Conservation (phyloP, 2,888 invertebrate species). For the Thereva unica region DNA sequence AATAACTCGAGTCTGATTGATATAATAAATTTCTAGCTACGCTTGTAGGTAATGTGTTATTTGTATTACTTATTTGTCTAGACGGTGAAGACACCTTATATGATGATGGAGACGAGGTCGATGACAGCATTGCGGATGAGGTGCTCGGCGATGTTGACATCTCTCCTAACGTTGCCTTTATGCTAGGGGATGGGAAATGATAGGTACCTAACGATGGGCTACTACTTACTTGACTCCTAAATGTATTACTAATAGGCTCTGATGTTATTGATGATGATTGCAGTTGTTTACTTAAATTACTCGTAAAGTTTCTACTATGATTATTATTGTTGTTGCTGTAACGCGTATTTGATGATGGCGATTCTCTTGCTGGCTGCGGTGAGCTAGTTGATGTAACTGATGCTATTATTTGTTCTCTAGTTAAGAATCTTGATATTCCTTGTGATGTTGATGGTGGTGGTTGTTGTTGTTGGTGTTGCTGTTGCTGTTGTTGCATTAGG, state of each 20-base stretch:
- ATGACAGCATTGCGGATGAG: constrained; percentile 36
- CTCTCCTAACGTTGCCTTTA: constrained; percentile 38
- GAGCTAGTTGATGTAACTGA: constrained; percentile 49
- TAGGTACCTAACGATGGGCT: constrained; percentile 44
- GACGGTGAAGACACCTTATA: constrained; percentile 50
- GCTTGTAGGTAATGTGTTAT: constrained; percentile 46
- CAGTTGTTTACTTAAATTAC: constrained; percentile 40
- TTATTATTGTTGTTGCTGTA: constrained; percentile 39
- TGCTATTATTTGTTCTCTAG: constrained; percentile 55
- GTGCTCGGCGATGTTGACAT: constrained; percentile 42
- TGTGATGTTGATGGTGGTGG: constrained; percentile 57
- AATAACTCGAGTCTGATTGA: constrained; percentile 52
- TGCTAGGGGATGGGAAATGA: constrained; percentile 43
- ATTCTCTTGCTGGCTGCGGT: constrained; percentile 47
- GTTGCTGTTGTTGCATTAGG: constrained; percentile 43
- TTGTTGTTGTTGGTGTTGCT: constrained; percentile 51
- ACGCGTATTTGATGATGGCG: constrained; percentile 36
- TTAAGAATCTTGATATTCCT: constrained; percentile 56
- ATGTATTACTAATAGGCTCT: constrained; percentile 32
- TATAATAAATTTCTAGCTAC: constrained; percentile 47
- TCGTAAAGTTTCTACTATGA: constrained; percentile 35
- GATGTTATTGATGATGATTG: constrained; percentile 38
- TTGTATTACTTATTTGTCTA: constrained; percentile 48
- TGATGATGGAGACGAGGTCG: constrained; percentile 41
- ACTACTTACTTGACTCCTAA: constrained; percentile 45